Conservation (phyloP, 2,113 vertebrate genomes). For the Dolichotis patagonum region DNA sequence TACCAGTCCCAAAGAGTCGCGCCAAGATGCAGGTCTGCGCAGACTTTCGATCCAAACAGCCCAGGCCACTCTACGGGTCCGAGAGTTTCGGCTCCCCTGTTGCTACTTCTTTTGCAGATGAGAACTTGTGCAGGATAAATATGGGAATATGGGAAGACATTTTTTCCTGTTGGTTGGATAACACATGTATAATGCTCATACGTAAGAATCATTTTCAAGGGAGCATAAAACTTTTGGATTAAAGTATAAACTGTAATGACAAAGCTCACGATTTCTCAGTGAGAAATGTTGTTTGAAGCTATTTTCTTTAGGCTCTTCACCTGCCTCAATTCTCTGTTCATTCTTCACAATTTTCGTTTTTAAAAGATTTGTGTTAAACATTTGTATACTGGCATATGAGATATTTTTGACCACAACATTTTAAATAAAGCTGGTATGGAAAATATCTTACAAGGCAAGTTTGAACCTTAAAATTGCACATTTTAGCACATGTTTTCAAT, state of each 20-base stretch:
- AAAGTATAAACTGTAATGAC: conserved; percentile 61
- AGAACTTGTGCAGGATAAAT: neutral
- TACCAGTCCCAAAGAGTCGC: no score
- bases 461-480: conserved; percentile 69
- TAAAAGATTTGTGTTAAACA: conserved; percentile 66
- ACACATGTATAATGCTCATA: conserved; percentile 41
- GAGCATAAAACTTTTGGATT: conserved; percentile 31
- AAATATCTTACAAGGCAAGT: conserved; percentile 77
- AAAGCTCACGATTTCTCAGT: conserved; percentile 53
- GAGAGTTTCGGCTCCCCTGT: no score
- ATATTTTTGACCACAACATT: conserved; percentile 68
- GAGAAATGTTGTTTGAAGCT: conserved; percentile 63
- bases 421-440: conserved; percentile 82
- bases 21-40: no score
- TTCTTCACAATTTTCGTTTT: conserved; percentile 42
- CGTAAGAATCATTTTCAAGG: conserved; percentile 3
- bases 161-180: conserved; percentile 46
- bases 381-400: neutral
- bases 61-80: no score
- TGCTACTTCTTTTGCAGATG: no score
- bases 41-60: no score
- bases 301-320: conserved; percentile 66
- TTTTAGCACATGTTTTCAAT: conserved; percentile 76
- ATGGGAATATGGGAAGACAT: neutral
- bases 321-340: conserved; percentile 38